A percentile compares a stretch with the other conserved stretches of the same genome.
phyloP scores from a whole-genome alignment of 2,797 vertebrate genomes.

The Glyptemys insculpta region DNA sequence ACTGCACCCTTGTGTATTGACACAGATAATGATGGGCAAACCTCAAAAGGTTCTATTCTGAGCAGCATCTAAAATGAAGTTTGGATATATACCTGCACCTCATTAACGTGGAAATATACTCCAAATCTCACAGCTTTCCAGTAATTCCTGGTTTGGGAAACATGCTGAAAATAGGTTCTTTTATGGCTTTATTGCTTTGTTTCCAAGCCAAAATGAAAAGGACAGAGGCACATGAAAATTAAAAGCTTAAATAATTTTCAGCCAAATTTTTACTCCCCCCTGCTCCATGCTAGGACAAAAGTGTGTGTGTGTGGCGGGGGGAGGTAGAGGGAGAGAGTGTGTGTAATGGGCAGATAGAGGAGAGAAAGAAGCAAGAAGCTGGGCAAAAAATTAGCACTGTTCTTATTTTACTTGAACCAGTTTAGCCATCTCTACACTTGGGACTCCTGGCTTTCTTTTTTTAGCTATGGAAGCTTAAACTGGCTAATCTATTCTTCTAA shows the following conservation, averaged over 20 bases:
- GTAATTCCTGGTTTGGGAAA: not conserved
- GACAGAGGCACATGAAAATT: not conserved
- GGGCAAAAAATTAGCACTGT: accelerated
- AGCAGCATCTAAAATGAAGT: not conserved
- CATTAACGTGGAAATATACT: not conserved
- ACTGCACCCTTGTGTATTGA: not conserved
- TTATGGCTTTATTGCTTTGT: not conserved
- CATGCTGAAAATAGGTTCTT: not conserved
- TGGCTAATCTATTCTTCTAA: not conserved
- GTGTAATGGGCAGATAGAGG: not conserved
- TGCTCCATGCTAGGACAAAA: not conserved
- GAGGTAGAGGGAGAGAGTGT: not conserved
- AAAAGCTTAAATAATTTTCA: not conserved
- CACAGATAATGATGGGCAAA: not conserved
- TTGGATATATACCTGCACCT: not conserved
- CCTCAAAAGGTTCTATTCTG: not conserved
- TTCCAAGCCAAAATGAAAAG: not conserved
- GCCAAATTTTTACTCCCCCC: not conserved
- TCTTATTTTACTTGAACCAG: not conserved
- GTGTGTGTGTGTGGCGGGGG: not conserved
- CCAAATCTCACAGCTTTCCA: not conserved
- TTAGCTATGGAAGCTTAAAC: not conserved
- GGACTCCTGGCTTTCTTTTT: not conserved
- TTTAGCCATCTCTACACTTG: not conserved
- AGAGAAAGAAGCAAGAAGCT: not conserved